Base-by-base conservation (phyloP, 2,797 vertebrate species). In the Sebastes variabilis region DNA sequence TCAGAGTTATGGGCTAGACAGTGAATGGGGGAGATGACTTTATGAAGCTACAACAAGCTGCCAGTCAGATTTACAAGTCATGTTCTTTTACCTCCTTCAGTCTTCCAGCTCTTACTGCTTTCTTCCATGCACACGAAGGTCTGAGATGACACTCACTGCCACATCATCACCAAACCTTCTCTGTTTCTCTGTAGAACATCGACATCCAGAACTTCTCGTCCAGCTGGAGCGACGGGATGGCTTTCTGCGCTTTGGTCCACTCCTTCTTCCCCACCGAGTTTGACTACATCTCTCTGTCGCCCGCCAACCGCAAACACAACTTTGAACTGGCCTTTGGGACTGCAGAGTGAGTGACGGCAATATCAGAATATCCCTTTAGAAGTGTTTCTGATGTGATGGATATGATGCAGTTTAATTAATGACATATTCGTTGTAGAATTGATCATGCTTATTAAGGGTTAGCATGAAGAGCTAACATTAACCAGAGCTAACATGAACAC, bases 131-230 rank as follows among this genome's bases (percentile, higher is more conserved):
- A 52, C 49, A 52, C 8, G 8, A 42, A 56, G 30, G 11, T 20
- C 54, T 60, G 25, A 52, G 30, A 25, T 11, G 3, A 18, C 27
- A 6, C 34, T 32, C 70, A n/a, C 29, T 16, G n/a, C 42, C 66
- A 67, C 61, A 54, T 80, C 34, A 76, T 79, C 76, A 58, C 18
- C n/a, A 32, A 25, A 24, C 61, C 32, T 55, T 46, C 60, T 72
- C 62, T 66, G 36, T 74, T n/a, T 75, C 52, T 83, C 66, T 52
- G 14, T 76, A 99, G 98, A 97, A 98, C 77, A 95, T 99, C 22
- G 98, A 99, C 85, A 97, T 99, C 77, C 98, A 99, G 93, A 99
- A 99, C 95, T 99, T 99, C 95, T 99, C 98, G 3, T 97, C 97
- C 75, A 99, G 97, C 81, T 99, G 98, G 98, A 99, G 96, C 0